Base-by-base conservation (phyloP, 2,797 vertebrate genomes). In the Syndactyla subalaris region DNA sequence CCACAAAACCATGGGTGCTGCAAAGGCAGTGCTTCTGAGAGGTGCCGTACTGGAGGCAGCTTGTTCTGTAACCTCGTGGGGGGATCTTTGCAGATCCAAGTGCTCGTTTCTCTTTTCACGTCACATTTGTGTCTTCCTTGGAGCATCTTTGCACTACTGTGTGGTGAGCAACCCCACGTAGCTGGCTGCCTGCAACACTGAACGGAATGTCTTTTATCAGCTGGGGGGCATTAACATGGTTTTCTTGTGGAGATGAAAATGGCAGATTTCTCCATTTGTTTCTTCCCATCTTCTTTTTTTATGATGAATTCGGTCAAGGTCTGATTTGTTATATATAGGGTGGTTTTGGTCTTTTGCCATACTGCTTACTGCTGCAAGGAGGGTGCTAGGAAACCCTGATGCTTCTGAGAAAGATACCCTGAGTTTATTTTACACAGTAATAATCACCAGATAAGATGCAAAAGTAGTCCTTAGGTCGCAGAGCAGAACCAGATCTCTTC, bases 131-230 rank as follows among this genome's bases (percentile, higher is more conserved):
- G 3, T 26, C 65, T 48, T 84, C 43, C 61, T 68, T 38, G 34
- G 30, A 92, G 66, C 91, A 59, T 32, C 15, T 52, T 57, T 83
- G 85, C 3, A 0, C 76, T 75, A 7, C 52, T 36, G 55, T 86
- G 80, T 52, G 19, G 45, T 38, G 32, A 73, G 62, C 3, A 14
- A 51, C 48, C 32, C 43, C 0, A 0, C 2, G 1, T 70, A 54
- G 61, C 0, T 81, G 82, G 73, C 81, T 85, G 81, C 55, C 71
- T 54, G 52, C 49, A 70, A 4, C 2, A 3, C 55, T 1, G 0
- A 41, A 51, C 81, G 54, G 46, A 92, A 88, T 72, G 46, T 32
- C 81, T 85, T 77, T 88, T 65, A n/a, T 77, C 84, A 51, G 36
- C 0, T 91, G 63, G 21, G 65, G 49, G 58, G 9, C 43, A 41